These are phyloP conservation scores for Cynopterus brachyotis DNA, from an alignment of 2,113 vertebrate species.

Conservation along the genomic window DNA sequence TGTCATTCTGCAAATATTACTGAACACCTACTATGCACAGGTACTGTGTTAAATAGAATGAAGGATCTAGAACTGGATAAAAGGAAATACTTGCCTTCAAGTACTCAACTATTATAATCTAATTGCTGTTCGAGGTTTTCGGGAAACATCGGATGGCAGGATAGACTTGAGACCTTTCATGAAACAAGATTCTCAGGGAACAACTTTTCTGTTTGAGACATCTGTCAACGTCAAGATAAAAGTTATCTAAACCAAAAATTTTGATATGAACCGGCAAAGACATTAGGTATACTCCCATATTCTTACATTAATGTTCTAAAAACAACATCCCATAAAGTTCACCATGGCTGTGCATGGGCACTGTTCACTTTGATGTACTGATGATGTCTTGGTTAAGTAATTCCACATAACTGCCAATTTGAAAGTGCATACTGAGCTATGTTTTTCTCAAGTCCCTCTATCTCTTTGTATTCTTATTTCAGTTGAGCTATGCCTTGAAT, in stretches of 20 bases:
- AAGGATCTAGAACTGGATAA: neutral
- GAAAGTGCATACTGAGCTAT: neutral
- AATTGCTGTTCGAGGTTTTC: neutral
- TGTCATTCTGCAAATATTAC: constrained; percentile 6
- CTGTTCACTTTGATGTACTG: neutral
- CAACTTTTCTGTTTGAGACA: neutral
- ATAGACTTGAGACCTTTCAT: neutral
- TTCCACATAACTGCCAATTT: neutral
- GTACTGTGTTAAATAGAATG: neutral
- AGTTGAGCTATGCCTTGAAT: constrained; percentile 89
- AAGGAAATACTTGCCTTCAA: neutral
- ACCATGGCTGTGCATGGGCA: neutral
- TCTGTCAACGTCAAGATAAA: neutral
- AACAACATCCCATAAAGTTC: neutral
- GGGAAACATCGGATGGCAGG: neutral
- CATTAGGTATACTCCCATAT: neutral
- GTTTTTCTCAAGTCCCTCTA: neutral
- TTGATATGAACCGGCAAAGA: neutral
- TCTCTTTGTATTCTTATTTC: constrained; percentile 37
- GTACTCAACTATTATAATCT: neutral
- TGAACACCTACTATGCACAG: neutral
- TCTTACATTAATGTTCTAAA: constrained; percentile 3
- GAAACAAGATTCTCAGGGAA: neutral
- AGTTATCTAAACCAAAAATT: constrained; percentile 9
- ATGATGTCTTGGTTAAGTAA: neutral